These are phyloP conservation scores for Sycophila texana DNA, from an alignment of 2,888 invertebrate genomes.

Conservation along the genomic window DNA sequence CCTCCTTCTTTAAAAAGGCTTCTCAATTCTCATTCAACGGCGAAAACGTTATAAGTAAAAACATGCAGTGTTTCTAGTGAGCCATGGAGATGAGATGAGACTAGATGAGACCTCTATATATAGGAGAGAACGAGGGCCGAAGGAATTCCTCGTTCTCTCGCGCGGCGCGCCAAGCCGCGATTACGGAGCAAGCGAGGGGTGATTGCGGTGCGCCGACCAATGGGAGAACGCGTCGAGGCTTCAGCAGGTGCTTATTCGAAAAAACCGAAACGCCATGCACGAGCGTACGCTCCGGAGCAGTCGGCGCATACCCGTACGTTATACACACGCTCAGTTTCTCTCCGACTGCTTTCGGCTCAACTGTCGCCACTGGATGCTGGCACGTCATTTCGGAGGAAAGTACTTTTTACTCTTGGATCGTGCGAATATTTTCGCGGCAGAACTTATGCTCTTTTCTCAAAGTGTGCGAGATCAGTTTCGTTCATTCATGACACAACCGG, in stretches of 20 bases:
- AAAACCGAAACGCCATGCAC: slow-evolving; percentile 15
- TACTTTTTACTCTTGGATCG: too few relatives aligned
- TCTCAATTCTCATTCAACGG: too few relatives aligned
- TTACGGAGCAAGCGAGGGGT: not conserved
- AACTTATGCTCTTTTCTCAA: not conserved
- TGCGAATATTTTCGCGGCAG: too few relatives aligned
- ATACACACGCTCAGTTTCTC: not conserved
- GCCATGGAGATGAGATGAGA: too few relatives aligned
- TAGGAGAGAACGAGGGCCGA: too few relatives aligned
- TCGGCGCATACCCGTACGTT: not conserved
- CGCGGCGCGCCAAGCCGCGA: not conserved
- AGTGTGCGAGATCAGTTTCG: not conserved
- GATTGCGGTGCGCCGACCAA: slow-evolving; percentile 15
- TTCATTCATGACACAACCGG: not conserved
- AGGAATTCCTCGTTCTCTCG: not conserved
- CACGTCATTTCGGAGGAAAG: too few relatives aligned
- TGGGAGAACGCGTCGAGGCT: slow-evolving; percentile 7
- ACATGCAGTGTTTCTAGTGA: too few relatives aligned
- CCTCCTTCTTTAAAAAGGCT: too few relatives aligned
- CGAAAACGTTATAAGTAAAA: too few relatives aligned
- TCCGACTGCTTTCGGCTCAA: too few relatives aligned
- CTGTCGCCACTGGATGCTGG: too few relatives aligned
- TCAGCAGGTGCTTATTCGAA: slow-evolving; percentile 44
- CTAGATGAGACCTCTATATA: too few relatives aligned
- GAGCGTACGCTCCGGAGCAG: not conserved